phyloP scores from a whole-genome alignment of 2,113 vertebrate genomes.

The Tupaia tana region DNA sequence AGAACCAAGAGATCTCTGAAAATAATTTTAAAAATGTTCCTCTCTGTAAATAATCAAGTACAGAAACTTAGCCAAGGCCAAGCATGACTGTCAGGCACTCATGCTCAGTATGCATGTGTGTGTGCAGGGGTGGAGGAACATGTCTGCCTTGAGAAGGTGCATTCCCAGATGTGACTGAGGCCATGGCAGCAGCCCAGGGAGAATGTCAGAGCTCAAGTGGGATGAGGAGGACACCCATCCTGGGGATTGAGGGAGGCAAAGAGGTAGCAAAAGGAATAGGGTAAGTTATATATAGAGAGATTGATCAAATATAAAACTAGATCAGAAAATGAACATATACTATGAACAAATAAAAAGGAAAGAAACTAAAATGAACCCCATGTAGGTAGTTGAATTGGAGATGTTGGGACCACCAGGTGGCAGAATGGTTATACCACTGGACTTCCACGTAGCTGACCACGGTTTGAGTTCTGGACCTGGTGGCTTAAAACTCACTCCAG shows the following conservation, averaged over 20 bases:
- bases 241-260: not conserved
- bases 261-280: not conserved
- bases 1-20: not conserved
- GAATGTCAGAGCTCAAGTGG: not conserved
- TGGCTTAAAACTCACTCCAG: too few species aligned
- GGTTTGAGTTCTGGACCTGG: too few species aligned
- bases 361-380: not conserved
- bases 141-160: not conserved
- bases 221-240: not conserved
- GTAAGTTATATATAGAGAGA: not conserved
- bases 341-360: not conserved
- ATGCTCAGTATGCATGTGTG: not conserved
- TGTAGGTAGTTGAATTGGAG: not conserved
- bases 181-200: not conserved
- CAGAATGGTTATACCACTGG: too few species aligned
- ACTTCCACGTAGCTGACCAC: too few species aligned
- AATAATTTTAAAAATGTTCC: not conserved
- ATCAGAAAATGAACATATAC: not conserved
- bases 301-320: not conserved
- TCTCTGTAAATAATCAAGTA: not conserved
- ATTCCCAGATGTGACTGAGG: not conserved
- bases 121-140: too few species aligned
- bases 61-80: not conserved
- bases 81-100: not conserved
- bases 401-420: not conserved